A percentile compares a stretch with the other conserved stretches of the same genome.
These are phyloP conservation scores for Mesorhabditis spiculigera DNA, from an alignment of 2,888 invertebrate genomes.

Conservation along the genomic window DNA sequence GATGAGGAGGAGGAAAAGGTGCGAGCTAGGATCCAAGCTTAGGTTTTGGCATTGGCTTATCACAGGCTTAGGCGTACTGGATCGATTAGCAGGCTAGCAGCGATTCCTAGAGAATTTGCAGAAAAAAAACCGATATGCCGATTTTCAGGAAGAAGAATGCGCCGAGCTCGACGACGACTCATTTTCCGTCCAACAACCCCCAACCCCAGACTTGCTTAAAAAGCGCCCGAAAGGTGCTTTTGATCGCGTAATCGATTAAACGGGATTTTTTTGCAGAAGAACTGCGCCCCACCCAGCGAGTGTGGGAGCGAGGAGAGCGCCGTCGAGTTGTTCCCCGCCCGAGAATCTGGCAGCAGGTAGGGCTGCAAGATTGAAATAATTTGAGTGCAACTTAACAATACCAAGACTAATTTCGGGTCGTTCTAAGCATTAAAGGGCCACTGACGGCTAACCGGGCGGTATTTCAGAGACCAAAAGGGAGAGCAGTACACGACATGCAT, in stretches of 20 bases:
- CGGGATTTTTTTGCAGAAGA: not conserved
- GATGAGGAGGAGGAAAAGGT: slow-evolving; percentile 40
- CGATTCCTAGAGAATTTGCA: slow-evolving; percentile 14
- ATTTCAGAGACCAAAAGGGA: not conserved
- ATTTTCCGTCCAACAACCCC: slow-evolving; percentile 34
- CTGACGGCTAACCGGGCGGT: not conserved
- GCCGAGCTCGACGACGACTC: slow-evolving; percentile 32
- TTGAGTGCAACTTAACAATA: too few relatives aligned
- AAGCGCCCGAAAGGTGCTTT: slow-evolving; percentile 22
- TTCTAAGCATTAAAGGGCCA: not conserved
- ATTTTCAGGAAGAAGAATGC: slow-evolving; percentile 5
- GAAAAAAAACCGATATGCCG: not conserved
- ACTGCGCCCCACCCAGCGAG: not conserved
- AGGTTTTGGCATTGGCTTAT: too few relatives aligned
- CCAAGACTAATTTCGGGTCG: not conserved
- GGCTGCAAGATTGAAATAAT: not conserved
- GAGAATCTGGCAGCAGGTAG: not conserved
- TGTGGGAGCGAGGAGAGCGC: slow-evolving; percentile 4
- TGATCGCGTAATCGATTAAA: slow-evolving; percentile 1
- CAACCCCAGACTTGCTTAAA: slow-evolving; percentile 48
- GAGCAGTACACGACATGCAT: slow-evolving; percentile 1
- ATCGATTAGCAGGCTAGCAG: slow-evolving; percentile 18
- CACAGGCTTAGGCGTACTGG: too few relatives aligned
- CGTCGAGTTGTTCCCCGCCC: not conserved
- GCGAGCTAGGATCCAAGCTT: slow-evolving; percentile 24